A percentile compares a stretch with the other conserved stretches of the same genome.
phyloP scores from a whole-genome alignment of 2,888 invertebrate genomes.

The Fragum sueziense region DNA sequence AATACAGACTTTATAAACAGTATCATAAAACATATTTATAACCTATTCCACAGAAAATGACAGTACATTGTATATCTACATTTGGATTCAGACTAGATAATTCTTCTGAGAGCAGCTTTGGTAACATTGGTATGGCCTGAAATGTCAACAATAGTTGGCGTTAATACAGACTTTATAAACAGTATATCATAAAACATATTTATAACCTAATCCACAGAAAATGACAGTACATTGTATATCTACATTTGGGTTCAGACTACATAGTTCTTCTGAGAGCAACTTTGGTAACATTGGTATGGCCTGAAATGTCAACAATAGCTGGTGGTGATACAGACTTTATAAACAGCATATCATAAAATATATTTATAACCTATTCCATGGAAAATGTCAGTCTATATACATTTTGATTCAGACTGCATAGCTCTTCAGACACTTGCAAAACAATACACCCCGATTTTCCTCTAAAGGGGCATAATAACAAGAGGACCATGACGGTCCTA shows the following conservation, averaged over 20 bases:
- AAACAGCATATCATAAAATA: no score
- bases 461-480: no score
- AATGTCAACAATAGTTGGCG: no score
- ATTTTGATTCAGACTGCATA: slow-evolving; percentile 83
- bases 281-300: slow-evolving; percentile 96
- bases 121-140: slow-evolving; percentile 95
- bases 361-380: slow-evolving; percentile 94
- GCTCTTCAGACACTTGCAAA: slow-evolving; percentile 88
- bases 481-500: no score
- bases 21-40: no score
- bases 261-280: slow-evolving; percentile 88
- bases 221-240: slow-evolving; percentile 88
- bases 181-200: no score
- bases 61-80: slow-evolving; percentile 84
- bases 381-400: slow-evolving; percentile 89
- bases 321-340: no score
- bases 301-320: no score
- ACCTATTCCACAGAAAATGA: slow-evolving; percentile 96
- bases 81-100: slow-evolving; percentile 83
- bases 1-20: no score
- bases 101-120: slow-evolving; percentile 90
- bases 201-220: slow-evolving; percentile 97
- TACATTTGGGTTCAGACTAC: slow-evolving; percentile 83
- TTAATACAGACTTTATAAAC: no score
- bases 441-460: no score